These are phyloP conservation scores for Brachionus plicatilis DNA, from an alignment of 1,140 invertebrate genomes.

Conservation along the genomic window DNA sequence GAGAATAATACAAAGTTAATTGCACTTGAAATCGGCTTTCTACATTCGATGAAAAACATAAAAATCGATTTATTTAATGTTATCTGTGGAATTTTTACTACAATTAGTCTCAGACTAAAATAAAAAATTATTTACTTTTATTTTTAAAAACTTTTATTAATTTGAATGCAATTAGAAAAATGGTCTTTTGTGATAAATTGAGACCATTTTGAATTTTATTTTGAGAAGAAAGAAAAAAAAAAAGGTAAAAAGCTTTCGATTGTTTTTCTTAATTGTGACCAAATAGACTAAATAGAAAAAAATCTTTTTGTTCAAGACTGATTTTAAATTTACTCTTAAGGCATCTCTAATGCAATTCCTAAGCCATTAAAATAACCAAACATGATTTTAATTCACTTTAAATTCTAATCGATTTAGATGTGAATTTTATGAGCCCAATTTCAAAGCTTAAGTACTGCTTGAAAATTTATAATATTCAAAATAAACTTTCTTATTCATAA, in stretches of 20 bases:
- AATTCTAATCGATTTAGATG: background rate
- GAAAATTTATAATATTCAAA: background rate
- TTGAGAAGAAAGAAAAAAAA: background rate
- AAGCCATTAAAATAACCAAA: background rate
- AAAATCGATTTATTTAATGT: background rate
- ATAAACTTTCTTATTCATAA: background rate
- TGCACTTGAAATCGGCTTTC: background rate
- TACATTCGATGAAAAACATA: background rate
- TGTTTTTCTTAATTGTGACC: background rate
- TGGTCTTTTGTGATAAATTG: background rate
- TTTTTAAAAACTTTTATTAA: background rate
- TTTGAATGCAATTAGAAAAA: background rate
- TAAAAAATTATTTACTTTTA: background rate
- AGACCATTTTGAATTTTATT: background rate
- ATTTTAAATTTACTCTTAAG: background rate
- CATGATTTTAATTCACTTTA: background rate
- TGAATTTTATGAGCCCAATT: background rate
- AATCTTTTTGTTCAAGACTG: background rate
- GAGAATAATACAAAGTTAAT: conserved; percentile 22
- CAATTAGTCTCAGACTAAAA: background rate
- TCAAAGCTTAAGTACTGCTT: background rate
- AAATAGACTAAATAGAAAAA: background rate
- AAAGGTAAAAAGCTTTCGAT: background rate
- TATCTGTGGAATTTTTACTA: background rate
- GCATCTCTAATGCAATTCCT: background rate